Base-by-base conservation (phyloP, 2,888 invertebrate genomes). In the Caenorhabditis sinica region DNA sequence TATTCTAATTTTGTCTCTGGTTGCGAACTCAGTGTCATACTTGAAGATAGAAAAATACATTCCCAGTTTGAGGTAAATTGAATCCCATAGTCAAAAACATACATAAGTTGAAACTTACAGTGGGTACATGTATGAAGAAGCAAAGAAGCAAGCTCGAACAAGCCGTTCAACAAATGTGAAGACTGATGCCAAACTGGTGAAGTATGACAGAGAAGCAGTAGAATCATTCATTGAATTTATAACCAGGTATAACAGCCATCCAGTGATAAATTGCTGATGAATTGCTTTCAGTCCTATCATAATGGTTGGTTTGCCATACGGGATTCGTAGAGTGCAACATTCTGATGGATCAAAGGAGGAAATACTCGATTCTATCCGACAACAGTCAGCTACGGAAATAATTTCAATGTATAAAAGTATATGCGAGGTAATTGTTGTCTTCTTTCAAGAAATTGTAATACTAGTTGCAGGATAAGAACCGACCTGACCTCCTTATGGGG, bases 261-360 rank as follows among this genome's bases (percentile, higher is more conserved):
- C n/a, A n/a, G n/a, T n/a, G n/a, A n/a, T n/a, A n/a, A n/a, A n/a
- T n/a, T n/a, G n/a, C 8, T 6, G 17, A 63, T 13, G 28, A 9
- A n/a, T 4, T 23, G n/a, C n/a, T n/a, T n/a, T n/a, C 23, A 79
- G 79, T 58, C 56, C 71, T 1, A 2, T 13, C 9, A 40, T 72
- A 8, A 63, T 63, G 45, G 49, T 71, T 17, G 79, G 63, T 9
- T n/a, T 79, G 1, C 72, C 72, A 25, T 79, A 58, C 15, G 79
- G 79, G 1, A 28, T 4, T 15, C 9, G 28, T 13, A 60, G 25
- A 28, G 72, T 79, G 1, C 71, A 23, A 17, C 8, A 63, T 40
- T 40, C 40, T 5, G 63, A 71, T 40, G 79, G 79, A 43, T n/a
- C 53, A 8, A 63, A 71, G 23, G 1, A 17, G 2, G 56, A 60